Evolutionary conservation across 1,140 invertebrate genomes (phyloP).

Genomic region (Cotesia vestalis): DNA sequence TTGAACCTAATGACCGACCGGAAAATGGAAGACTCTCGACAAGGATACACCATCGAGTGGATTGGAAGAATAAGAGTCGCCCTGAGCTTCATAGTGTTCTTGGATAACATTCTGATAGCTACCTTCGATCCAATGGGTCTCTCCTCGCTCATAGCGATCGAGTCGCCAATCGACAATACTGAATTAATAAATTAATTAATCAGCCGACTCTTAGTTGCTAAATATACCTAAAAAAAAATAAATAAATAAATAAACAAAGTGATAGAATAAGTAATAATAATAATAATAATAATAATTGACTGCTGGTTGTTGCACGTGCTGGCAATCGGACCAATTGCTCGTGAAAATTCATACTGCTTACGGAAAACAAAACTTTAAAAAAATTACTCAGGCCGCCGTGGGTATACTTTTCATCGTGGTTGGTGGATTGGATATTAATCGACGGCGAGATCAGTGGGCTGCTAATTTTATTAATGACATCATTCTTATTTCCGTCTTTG

Average conservation of each 20-base stretch:
- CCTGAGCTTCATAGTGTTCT: constrained; percentile 77
- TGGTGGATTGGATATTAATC: constrained; percentile 82
- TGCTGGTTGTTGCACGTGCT: background rate
- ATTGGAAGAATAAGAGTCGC: constrained; percentile 79
- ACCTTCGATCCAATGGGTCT: constrained; percentile 75
- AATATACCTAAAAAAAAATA: background rate
- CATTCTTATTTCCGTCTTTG: constrained; percentile 80
- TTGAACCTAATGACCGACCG: constrained; percentile 80
- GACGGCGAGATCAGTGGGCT: constrained; percentile 73
- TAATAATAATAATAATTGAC: constrained; percentile 3
- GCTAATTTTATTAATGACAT: constrained; percentile 81
- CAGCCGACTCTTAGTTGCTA: background rate
- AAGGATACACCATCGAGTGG: constrained; percentile 72
- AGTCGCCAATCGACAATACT: background rate
- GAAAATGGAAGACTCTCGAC: constrained; percentile 74
- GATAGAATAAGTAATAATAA: background rate
- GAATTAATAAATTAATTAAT: constrained; percentile 1
- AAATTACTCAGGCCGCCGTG: constrained; percentile 72
- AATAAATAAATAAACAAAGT: too few species aligned
- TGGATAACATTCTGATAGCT: constrained; percentile 80
- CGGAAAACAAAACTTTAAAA: background rate
- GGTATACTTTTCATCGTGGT: constrained; percentile 82
- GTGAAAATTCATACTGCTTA: constrained; percentile 10
- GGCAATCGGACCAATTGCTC: constrained; percentile 40
- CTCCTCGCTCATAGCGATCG: constrained; percentile 28